phyloP scores from a whole-genome alignment of 2,113 vertebrate species.

The Psammodynastes pulverulentus region DNA sequence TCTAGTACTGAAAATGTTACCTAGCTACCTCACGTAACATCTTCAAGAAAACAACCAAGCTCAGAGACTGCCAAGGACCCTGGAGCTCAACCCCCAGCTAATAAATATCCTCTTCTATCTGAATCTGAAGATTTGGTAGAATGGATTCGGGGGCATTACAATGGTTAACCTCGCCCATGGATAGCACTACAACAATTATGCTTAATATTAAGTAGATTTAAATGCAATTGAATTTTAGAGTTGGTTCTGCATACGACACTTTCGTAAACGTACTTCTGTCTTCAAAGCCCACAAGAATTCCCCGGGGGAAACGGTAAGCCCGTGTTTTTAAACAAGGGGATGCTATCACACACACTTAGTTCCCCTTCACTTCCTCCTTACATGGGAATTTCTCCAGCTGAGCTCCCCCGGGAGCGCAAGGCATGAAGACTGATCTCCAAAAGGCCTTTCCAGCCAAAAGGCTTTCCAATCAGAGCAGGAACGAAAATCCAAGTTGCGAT shows the following conservation, averaged over 20 bases:
- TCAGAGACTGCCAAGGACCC: too few species aligned
- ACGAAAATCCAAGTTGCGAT: conserved; percentile 19
- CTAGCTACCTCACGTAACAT: too few species aligned
- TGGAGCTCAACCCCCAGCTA: too few species aligned
- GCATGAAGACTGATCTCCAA: conserved; percentile 20
- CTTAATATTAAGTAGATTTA: not conserved
- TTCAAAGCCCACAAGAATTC: not conserved
- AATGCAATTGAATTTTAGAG: not conserved
- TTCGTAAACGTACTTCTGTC: not conserved
- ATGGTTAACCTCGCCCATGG: not conserved
- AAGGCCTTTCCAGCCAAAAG: conserved; percentile 46
- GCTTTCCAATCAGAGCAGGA: conserved; percentile 37
- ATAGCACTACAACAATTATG: not conserved
- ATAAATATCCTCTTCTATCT: too few species aligned
- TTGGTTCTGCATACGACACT: not conserved
- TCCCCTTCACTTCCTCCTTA: conserved; percentile 17
- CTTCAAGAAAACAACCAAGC: too few species aligned
- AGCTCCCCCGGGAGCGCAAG: not conserved
- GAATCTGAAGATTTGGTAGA: not conserved
- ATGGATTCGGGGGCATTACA: not conserved
- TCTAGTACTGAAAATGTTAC: too few species aligned
- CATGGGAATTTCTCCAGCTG: not conserved
- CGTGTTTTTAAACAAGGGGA: not conserved
- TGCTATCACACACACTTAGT: not conserved
- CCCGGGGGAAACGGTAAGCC: not conserved